Evolutionary conservation across 1,140 invertebrate species (phyloP), one percentile per base, ranked within the genome.

Genomic region (Megalopta genalis): DNA sequence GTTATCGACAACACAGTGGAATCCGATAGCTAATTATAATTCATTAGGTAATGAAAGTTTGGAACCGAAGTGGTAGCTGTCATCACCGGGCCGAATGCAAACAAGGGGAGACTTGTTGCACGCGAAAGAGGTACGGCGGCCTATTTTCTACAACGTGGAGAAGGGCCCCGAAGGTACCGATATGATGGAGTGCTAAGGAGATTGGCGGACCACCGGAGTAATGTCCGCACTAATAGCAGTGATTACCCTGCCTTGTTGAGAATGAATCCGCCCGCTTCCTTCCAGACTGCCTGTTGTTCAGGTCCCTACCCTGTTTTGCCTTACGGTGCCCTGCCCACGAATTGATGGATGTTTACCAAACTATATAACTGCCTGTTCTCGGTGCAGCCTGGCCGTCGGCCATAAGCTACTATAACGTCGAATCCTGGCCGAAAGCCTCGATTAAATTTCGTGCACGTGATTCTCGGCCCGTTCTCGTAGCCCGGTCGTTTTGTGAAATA

Each of bases 171-270:
- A 39, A 80, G 84, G 88, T 86, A 84, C 79, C 80, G 85, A 86
- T 88, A 87, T 86, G 86, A 89, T 88, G 83, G 79, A 89, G 87
- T 86, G 83, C 84, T 85, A 83, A 77, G 78, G 85, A 89, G 88
- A 90, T 90, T 87, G 89, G 89, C 88, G 87, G 92, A 93, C 92
- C 92, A 93, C 92, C 92, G 90, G 90, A 92, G 90, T 92, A 92
- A 93, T 93, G 90, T 92, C 87, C 83, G 90, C 83, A 80, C 89
- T 93, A 93, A 93, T 92, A 93, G 90, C 90, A 92, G 92, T 93
- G 88, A 93, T 93, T 92, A 93, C 88, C 88, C 86, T 91, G 88
- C 89, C 88, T 91, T 82, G 91, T 90, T 91, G 88, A 88, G 82
- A 88, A 88, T 87, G 87, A 91, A 88, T 88, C 88, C 90, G 90